Conservation (phyloP, 2,797 vertebrate genomes). For the Sebastes vulpes region DNA sequence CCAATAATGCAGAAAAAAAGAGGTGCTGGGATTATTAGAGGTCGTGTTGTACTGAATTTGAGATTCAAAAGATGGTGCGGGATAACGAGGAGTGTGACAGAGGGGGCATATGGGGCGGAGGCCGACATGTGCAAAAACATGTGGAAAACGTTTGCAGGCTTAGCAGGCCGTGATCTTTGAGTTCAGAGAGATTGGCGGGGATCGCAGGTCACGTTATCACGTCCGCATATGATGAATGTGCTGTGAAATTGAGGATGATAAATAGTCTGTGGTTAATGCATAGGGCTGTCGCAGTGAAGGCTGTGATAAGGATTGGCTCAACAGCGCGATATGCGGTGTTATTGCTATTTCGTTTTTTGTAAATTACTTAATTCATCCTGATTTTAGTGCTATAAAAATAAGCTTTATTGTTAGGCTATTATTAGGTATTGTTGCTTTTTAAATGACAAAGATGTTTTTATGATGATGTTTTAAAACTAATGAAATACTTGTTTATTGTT, state of each 20-base stretch:
- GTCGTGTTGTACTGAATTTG: conserved; percentile 43
- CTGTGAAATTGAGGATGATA: conserved; percentile 69
- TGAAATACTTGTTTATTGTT: too few species aligned
- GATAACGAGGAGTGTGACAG: conserved; percentile 75
- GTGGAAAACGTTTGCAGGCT: conserved; percentile 82
- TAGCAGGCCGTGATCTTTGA: conserved; percentile 71
- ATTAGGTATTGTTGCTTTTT: neutral
- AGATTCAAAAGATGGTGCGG: conserved; percentile 66
- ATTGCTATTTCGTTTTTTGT: neutral
- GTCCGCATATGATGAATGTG: conserved; percentile 76
- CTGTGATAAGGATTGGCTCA: neutral
- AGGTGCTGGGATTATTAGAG: conserved; percentile 36
- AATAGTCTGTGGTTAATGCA: conserved; percentile 12
- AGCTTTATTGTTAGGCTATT: neutral
- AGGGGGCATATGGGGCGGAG: conserved; percentile 64
- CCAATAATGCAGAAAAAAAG: conserved; percentile 28
- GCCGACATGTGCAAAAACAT: conserved; percentile 74
- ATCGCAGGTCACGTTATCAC: conserved; percentile 78
- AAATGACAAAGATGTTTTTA: neutral
- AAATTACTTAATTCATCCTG: neutral
- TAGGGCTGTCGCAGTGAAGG: neutral
- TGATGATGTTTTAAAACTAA: neutral
- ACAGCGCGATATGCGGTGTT: neutral
- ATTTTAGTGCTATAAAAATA: neutral
- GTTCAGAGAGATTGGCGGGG: conserved; percentile 66